Conservation (phyloP, 1,140 invertebrate species). For the Camponotus pennsylvanicus region DNA sequence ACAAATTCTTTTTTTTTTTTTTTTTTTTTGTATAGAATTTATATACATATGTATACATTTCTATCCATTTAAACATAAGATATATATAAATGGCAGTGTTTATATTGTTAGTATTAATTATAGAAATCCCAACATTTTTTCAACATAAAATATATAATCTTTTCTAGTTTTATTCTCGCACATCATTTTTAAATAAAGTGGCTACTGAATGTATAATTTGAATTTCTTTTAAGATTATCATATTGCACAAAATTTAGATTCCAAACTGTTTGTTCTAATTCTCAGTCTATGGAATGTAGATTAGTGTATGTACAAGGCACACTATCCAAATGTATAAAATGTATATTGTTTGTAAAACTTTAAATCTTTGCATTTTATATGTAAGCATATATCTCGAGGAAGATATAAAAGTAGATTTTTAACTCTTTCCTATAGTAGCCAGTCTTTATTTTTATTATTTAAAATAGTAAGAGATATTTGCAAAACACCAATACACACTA, state of each 20-base stretch:
- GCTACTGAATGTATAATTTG: neutral
- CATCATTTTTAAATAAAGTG: neutral
- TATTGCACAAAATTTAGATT: constrained; percentile 1
- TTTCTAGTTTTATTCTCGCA: constrained; percentile 17
- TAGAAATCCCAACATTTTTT: neutral
- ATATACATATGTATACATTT: too few species aligned
- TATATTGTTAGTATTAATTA: constrained; percentile 3
- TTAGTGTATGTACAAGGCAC: neutral
- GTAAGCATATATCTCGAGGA: neutral
- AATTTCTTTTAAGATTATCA: neutral
- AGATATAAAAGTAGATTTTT: constrained; percentile 1
- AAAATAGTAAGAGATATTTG: neutral
- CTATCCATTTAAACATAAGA: constrained; percentile 5
- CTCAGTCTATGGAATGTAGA: neutral
- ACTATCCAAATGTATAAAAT: neutral
- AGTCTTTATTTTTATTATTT: constrained; percentile 23
- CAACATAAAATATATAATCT: neutral
- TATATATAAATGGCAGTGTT: constrained; percentile 42
- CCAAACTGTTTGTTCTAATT: neutral
- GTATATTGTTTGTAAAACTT: neutral
- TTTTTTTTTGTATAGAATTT: neutral
- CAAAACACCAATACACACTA: neutral
- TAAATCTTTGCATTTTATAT: neutral
- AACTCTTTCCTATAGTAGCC: neutral
- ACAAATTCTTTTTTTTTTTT: neutral